Percentiles rank a stretch among this genome's conserved stretches.
Evolutionary conservation across 2,113 vertebrate species (phyloP).

Genomic region (Coregonus clupeaformis): DNA sequence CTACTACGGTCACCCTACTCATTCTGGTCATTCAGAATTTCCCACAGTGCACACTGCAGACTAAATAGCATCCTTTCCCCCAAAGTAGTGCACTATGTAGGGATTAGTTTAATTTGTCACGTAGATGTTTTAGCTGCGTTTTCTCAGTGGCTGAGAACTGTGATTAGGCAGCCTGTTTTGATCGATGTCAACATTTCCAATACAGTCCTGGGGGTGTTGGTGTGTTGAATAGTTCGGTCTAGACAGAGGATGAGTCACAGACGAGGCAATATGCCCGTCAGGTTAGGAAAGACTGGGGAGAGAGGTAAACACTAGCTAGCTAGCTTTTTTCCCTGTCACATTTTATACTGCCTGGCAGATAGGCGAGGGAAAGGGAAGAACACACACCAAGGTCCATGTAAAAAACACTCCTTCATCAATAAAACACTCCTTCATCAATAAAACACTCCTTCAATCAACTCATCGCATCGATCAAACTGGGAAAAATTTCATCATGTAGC

Average conservation of each 20-base stretch:
- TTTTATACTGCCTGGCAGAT: not conserved
- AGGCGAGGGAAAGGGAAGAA: no score
- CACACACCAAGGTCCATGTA: no score
- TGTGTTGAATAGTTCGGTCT: constrained; percentile 18
- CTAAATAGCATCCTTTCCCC: not conserved
- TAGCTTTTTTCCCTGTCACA: not conserved
- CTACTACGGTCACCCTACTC: constrained; percentile 35
- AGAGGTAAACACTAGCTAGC: not conserved
- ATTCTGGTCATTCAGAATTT: not conserved
- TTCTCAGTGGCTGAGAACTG: constrained; percentile 19
- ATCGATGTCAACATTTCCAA: constrained; percentile 33
- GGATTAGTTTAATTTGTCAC: no score
- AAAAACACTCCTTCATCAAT: no score
- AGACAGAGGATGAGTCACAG: constrained; percentile 33
- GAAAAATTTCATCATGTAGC: no score
- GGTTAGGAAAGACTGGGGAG: not conserved
- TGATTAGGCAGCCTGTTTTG: constrained; percentile 22
- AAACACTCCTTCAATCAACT: no score
- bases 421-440: no score
- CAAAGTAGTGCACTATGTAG: not conserved
- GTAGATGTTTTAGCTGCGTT: not conserved
- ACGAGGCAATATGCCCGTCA: not conserved
- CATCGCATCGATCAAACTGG: no score
- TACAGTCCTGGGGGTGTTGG: constrained; percentile 48
- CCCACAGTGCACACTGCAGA: not conserved